These are phyloP conservation scores for Drosophila carrolli DNA, from an alignment of 1,140 invertebrate genomes.

Conservation along the genomic window DNA sequence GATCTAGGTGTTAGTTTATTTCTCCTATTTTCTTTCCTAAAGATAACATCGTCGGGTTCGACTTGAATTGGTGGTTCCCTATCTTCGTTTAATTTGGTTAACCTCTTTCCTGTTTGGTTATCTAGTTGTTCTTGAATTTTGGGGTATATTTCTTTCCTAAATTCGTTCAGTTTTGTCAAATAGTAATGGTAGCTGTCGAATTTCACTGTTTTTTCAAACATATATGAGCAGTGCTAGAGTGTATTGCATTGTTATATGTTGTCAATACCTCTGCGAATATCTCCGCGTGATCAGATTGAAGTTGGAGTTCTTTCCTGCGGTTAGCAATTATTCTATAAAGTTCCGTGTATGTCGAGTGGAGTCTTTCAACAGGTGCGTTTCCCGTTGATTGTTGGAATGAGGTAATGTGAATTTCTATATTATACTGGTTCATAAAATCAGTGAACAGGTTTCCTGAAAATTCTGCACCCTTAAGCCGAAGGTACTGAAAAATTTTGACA, in stretches of 20 bases:
- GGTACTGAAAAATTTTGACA: conserved; percentile 1
- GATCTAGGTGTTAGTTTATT: too few species aligned
- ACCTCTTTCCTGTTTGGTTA: too few species aligned
- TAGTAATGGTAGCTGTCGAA: neutral
- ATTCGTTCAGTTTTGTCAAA: neutral
- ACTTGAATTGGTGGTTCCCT: too few species aligned
- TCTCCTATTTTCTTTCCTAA: too few species aligned
- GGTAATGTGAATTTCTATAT: neutral
- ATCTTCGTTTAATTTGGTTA: too few species aligned
- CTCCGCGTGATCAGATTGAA: neutral
- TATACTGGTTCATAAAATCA: neutral
- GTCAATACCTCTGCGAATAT: neutral
- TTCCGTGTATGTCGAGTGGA: neutral
- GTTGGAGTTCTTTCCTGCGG: neutral
- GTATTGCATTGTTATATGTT: conserved; percentile 2
- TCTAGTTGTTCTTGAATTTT: too few species aligned
- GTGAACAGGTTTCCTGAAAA: neutral
- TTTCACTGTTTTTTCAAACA: conserved; percentile 2
- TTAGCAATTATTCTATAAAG: neutral
- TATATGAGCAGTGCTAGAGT: neutral
- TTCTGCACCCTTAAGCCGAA: conserved; percentile 4
- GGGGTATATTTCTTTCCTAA: too few species aligned
- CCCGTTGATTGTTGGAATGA: conserved; percentile 10
- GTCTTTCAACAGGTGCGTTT: neutral
- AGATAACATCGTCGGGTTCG: too few species aligned